phyloP scores from a whole-genome alignment of 2,888 invertebrate species.

The Aplocera efformata region DNA sequence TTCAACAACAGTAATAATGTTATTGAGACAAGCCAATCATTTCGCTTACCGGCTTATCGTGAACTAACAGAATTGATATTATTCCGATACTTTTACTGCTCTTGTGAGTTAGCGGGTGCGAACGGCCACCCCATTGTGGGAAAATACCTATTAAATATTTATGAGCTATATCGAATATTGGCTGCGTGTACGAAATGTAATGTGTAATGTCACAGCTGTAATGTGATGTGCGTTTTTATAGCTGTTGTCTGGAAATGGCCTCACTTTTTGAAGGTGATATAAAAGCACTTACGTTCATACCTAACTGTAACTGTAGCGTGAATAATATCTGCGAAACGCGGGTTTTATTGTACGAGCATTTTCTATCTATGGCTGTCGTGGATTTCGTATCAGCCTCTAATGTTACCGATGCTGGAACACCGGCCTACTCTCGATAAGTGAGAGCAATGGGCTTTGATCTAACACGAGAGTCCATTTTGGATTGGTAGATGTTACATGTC shows the following conservation, averaged over 20 bases:
- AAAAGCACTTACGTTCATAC: neutral
- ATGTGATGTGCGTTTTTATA: slow-evolving; percentile 37
- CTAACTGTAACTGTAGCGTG: neutral
- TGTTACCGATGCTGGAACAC: no score
- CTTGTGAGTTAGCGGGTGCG: slow-evolving; percentile 71
- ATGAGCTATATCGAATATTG: slow-evolving; percentile 57
- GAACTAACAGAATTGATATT: slow-evolving; percentile 56
- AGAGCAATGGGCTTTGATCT: no score
- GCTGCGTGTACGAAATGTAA: slow-evolving; percentile 38
- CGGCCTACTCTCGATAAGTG: no score
- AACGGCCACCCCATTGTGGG: slow-evolving; percentile 77
- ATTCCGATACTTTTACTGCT: slow-evolving; percentile 68
- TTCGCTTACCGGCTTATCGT: slow-evolving; percentile 61
- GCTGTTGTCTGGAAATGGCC: slow-evolving; percentile 19
- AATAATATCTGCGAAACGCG: no score
- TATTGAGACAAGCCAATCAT: slow-evolving; percentile 59
- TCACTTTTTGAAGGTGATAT: slow-evolving; percentile 8
- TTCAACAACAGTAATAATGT: slow-evolving; percentile 23
- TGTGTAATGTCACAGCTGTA: slow-evolving; percentile 28
- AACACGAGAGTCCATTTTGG: no score
- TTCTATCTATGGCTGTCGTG: no score
- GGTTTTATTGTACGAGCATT: no score
- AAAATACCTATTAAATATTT: slow-evolving; percentile 78
- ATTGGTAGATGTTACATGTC: no score
- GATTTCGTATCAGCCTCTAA: no score